A percentile compares a stretch with the other conserved stretches of the same genome.
Conservation (phyloP, 53 echinoderm and acorn worm genomes). For the Henricia sp. region DNA sequence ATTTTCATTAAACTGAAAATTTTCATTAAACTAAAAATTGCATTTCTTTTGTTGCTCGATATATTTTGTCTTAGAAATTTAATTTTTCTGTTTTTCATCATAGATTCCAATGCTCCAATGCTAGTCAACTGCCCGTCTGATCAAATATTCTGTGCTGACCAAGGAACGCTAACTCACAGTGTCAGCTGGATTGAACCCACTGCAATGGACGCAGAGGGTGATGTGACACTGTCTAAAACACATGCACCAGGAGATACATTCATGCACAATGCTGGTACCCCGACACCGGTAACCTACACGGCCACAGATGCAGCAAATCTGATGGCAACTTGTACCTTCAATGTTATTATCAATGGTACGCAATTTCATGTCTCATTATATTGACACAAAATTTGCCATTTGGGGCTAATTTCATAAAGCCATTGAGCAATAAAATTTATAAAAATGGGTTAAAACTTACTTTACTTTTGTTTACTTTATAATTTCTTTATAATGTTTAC, state of each 20-base stretch:
- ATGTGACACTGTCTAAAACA: conserved; percentile 25
- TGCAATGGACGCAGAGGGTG: conserved; percentile 38
- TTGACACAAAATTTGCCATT: too few relatives aligned
- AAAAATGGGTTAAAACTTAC: too few relatives aligned
- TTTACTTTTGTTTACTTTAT: too few relatives aligned
- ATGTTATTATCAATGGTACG: conserved; percentile 57
- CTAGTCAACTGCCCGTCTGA: neutral
- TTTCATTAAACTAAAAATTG: too few relatives aligned
- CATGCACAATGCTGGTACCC: neutral
- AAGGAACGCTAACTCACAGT: neutral
- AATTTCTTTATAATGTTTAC: too few relatives aligned
- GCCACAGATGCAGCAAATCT: conserved; percentile 52
- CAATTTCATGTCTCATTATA: too few relatives aligned
- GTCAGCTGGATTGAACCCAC: conserved; percentile 64
- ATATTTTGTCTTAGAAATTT: neutral
- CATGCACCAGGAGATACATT: conserved; percentile 33
- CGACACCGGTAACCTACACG: conserved; percentile 54
- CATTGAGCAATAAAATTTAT: too few relatives aligned
- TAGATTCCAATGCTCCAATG: conserved; percentile 16
- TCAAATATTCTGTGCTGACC: conserved; percentile 2
- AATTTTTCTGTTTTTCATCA: neutral
- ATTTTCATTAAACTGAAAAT: too few relatives aligned
- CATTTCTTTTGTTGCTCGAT: too few relatives aligned
- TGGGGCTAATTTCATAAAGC: too few relatives aligned
- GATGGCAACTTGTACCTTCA: conserved; percentile 34